Conservation (phyloP, 37 sponge, comb jelly and placozoan genomes). For the Tethya wilhelma region DNA sequence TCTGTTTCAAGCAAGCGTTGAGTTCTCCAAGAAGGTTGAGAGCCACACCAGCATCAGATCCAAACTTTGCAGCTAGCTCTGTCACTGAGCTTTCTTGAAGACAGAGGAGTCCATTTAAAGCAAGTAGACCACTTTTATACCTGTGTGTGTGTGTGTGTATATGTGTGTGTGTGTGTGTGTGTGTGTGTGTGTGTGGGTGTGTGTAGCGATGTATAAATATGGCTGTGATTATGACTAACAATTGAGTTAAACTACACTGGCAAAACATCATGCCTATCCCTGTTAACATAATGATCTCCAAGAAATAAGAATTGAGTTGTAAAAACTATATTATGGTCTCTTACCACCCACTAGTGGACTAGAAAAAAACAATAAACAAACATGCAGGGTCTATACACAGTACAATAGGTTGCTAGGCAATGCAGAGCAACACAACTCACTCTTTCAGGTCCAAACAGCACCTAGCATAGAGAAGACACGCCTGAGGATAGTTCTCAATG, state of each 20-base stretch:
- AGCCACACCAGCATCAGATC: slow-evolving; percentile 64
- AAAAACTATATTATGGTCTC: no score
- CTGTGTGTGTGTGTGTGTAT: slow-evolving; percentile 9
- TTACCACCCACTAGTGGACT: no score
- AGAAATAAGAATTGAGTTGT: no score
- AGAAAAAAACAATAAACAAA: no score
- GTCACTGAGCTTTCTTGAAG: slow-evolving; percentile 43
- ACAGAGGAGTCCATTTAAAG: slow-evolving; percentile 45
- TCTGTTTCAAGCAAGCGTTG: slow-evolving; percentile 54
- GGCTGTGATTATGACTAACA: no score
- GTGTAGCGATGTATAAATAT: background rate
- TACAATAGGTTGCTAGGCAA: no score
- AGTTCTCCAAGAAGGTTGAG: slow-evolving; percentile 71
- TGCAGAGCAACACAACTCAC: slow-evolving; percentile 60
- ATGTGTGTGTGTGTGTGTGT: background rate
- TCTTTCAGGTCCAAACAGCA: slow-evolving; percentile 83
- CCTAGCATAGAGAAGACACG: slow-evolving; percentile 78
- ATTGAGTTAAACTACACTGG: no score
- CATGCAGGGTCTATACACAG: no score
- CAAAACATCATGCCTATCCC: no score
- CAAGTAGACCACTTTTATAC: slow-evolving; percentile 36
- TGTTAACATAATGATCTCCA: no score
- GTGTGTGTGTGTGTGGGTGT: background rate
- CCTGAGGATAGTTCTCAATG: slow-evolving; percentile 33
- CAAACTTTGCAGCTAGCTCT: slow-evolving; percentile 27